Evolutionary conservation across 2,113 vertebrate genomes (phyloP).

Genomic region (Heteronetta atricapilla): DNA sequence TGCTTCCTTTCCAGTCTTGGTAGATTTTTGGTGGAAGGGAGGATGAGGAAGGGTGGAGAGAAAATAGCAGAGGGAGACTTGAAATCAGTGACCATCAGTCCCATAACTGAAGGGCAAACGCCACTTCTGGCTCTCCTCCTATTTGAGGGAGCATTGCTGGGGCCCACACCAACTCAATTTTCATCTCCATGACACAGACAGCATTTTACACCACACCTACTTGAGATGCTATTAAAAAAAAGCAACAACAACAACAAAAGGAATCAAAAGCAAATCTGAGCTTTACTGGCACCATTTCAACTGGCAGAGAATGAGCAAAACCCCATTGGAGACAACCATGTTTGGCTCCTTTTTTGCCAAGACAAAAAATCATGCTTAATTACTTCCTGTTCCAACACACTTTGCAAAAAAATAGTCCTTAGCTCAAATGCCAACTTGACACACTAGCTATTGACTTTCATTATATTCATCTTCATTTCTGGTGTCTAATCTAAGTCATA

Average conservation of each 20-base stretch:
- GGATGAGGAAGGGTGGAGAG: not conserved
- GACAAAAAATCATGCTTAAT: not conserved
- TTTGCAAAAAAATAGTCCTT: not conserved
- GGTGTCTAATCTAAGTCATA: conserved; percentile 23
- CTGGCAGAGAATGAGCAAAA: not conserved
- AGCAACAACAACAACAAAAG: not conserved
- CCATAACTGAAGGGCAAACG: not conserved
- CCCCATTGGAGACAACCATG: not conserved
- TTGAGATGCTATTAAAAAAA: not conserved
- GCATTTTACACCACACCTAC: not conserved
- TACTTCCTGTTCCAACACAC: not conserved
- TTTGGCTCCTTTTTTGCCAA: not conserved
- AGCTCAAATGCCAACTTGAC: conserved; percentile 6
- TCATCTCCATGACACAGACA: not conserved
- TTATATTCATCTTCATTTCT: not conserved
- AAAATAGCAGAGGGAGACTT: not conserved
- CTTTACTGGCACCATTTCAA: not conserved
- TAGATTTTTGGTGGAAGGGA: not conserved
- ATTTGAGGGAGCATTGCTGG: not conserved
- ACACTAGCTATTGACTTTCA: not conserved
- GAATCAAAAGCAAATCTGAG: not conserved
- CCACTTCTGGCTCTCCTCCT: not conserved
- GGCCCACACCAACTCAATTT: not conserved
- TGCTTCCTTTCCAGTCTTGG: not conserved
- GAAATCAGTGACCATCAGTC: not conserved